A percentile compares a stretch with the other conserved stretches of the same genome.
Conservation (phyloP, 2,797 vertebrate species). For the Petrocephalus sullivani region DNA sequence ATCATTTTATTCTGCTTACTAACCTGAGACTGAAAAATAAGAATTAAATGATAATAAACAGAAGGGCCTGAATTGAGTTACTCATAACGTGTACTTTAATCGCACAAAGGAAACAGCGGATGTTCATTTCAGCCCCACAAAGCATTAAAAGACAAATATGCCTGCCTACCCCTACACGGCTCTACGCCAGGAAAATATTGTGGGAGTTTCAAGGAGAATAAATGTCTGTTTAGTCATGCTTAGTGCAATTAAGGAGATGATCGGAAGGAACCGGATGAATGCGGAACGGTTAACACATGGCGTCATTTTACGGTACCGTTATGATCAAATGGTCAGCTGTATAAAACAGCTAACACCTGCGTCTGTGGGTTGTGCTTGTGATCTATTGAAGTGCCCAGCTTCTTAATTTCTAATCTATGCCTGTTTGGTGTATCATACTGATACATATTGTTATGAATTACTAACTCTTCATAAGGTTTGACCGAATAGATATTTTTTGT, state of each 20-base stretch:
- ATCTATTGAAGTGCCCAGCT: neutral
- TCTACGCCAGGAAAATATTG: neutral
- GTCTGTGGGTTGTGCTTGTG: neutral
- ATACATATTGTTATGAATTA: neutral
- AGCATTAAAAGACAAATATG: neutral
- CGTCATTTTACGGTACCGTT: neutral
- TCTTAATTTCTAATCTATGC: neutral
- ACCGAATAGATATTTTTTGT: neutral
- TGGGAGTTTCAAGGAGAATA: constrained; percentile 3
- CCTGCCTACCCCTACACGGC: neutral
- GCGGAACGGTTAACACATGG: constrained; percentile 10
- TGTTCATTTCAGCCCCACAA: constrained; percentile 13
- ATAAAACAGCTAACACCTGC: neutral
- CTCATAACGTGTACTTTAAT: constrained; percentile 23
- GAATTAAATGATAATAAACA: neutral
- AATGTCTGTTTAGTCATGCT: constrained; percentile 1
- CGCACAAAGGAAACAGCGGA: constrained; percentile 16
- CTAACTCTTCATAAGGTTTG: neutral
- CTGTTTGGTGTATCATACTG: neutral
- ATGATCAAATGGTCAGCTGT: neutral
- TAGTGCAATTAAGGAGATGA: neutral
- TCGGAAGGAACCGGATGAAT: neutral
- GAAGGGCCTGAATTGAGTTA: neutral
- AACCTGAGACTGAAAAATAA: neutral
- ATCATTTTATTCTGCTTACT: neutral